Evolutionary conservation across 1,140 invertebrate genomes (phyloP), one percentile per base, ranked within the genome.

Genomic region (Pachypeltis micranthus): DNA sequence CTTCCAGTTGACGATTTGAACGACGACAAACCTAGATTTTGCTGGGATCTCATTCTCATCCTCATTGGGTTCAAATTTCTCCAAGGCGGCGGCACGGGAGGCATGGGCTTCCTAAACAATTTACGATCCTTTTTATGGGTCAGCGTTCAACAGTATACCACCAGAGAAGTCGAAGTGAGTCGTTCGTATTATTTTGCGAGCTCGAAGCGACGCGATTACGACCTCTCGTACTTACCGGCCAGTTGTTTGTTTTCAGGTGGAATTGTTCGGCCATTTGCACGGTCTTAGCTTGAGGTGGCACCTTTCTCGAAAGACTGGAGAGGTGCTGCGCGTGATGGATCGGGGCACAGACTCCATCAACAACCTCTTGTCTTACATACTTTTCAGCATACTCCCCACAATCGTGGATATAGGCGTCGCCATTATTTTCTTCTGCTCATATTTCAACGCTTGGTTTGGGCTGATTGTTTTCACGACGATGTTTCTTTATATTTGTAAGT

Each of bases 311-410:
- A 97, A 98, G 79, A 97, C 94, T 1, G 95, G 95, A 16, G 93
- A 97, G 80, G 93, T 98, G 16, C 75, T 97, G 0, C 77, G 91
- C 61, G 83, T 97, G 0, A 94, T 98, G 87, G 94, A 97, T 76
- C 80, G 94, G 66, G 95, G 95, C 54, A 97, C 93, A 2, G 91
- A 91, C 67, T 94, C 91, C 19, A 93, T 97, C 66, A 93, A 95
- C 73, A 93, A 88, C 75, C 77, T 98, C 4, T 80, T 98, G 0
- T 92, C 87, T 71, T 96, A 90, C 69, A 87, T 93, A 69, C 73
- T 91, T 12, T 93, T 92, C 71, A 88, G 84, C 1, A 96, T 98
- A 67, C 72, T 87, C 0, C 95, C 96, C 2, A 97, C 94, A 0
- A 85, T 98, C 59, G 74, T 91, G 29, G 95, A 98, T 73, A 95